Evolutionary conservation across 2,888 invertebrate species (phyloP), one percentile per base, ranked within the genome.

Genomic region (Amphipyra berbera): DNA sequence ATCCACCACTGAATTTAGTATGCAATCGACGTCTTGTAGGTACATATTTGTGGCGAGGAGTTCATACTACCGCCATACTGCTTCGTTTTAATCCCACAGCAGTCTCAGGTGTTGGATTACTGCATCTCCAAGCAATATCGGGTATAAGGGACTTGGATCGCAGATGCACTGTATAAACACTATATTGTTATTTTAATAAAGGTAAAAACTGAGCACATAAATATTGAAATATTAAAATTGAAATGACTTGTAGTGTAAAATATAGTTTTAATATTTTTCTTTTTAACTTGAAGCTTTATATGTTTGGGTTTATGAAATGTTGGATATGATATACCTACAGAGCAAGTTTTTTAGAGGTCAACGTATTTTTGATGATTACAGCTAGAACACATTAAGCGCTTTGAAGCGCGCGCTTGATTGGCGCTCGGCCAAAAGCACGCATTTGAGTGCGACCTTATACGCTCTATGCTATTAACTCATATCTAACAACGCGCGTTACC

Each of bases 51-150:
- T 67, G 68, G 65, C 58, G 21, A 57, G 52, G 49, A 61, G 61
- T 66, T 65, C 63, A 74, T 68, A 68, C 61, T 57, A 53, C 67
- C 63, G 69, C 46, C 61, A 41, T 52, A 50, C 35, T 73, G 61
- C 68, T 71, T 73, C 78, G 67, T 72, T 80, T 82, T 76, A 80
- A 78, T 77, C 79, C 75, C 68, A 71, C 58, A 73, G 57, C 68
- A 63, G 82, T 65, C 81, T 77, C 82, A 85, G 85, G 83, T 84
- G 83, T 83, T 73, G 78, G 82, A 81, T 85, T 84, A 82, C 81
- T 70, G 73, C 69, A 73, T 72, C 73, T 79, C 66, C 68, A 63
- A 60, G 66, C 68, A 74, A 77, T 76, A 78, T 79, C 64, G 63
- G 58, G 68, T 65, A 68, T 72, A 69, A 68, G 69, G 59, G 52